Evolutionary conservation across 2,113 vertebrate species (phyloP).

Genomic region (Zonotrichia leucophrys): DNA sequence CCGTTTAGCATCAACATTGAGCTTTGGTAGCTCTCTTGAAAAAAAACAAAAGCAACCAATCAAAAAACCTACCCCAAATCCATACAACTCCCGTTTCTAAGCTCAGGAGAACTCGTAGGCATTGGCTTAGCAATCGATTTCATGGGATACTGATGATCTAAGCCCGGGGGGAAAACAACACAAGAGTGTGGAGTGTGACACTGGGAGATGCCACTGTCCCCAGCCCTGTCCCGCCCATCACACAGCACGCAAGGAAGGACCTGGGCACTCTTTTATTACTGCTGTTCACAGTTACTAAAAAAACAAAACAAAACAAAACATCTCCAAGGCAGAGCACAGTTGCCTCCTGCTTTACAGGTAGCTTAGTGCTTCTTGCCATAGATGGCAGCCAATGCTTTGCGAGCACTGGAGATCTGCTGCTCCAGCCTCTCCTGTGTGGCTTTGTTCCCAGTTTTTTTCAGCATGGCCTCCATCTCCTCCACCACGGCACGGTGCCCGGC

Average conservation of each 20-base stretch:
- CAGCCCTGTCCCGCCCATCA: fast-evolving
- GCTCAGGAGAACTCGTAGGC: too few relatives aligned
- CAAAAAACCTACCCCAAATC: neutral
- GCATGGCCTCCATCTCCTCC: constrained; percentile 85
- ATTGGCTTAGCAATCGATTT: too few relatives aligned
- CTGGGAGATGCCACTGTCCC: neutral
- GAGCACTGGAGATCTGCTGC: constrained; percentile 85
- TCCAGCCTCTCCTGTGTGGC: constrained; percentile 86
- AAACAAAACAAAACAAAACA: too few relatives aligned
- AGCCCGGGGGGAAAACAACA: fast-evolving
- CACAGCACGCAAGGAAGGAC: fast-evolving
- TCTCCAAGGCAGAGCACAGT: neutral
- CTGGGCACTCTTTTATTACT: neutral
- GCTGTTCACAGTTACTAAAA: neutral
- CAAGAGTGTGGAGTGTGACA: fast-evolving
- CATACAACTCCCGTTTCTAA: neutral
- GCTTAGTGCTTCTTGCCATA: constrained; percentile 65
- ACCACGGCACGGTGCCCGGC: constrained; percentile 86
- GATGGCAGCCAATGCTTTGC: constrained; percentile 79
- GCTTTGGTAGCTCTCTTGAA: too few relatives aligned
- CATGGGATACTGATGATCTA: fast-evolving
- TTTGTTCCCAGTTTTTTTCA: constrained; percentile 84
- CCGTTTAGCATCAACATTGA: fast-evolving
- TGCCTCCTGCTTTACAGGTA: neutral
- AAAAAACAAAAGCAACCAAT: neutral